A percentile compares a stretch with the other conserved stretches of the same genome.
These are phyloP conservation scores for Leuciscus waleckii DNA, from an alignment of 2,797 vertebrate genomes.

Conservation along the genomic window DNA sequence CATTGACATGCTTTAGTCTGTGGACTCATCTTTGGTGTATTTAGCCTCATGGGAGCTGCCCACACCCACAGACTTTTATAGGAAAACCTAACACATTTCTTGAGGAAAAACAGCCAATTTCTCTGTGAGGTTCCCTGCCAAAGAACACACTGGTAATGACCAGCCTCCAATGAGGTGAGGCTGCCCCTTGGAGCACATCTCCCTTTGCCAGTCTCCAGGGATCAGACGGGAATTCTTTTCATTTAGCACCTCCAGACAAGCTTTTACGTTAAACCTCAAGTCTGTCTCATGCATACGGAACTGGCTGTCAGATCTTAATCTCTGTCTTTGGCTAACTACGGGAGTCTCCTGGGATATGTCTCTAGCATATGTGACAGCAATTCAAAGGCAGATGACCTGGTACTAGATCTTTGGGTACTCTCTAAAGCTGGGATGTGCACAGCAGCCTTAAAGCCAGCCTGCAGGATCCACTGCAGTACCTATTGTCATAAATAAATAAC, in stretches of 20 bases:
- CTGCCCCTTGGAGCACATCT: slow-evolving; percentile 59
- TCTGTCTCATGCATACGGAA: slow-evolving; percentile 14
- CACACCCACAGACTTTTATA: slow-evolving; percentile 7
- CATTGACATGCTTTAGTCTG: neutral
- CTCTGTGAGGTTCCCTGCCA: slow-evolving; percentile 24
- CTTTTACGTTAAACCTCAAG: slow-evolving; percentile 49
- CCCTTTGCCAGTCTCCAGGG: slow-evolving; percentile 55
- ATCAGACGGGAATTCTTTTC: slow-evolving; percentile 63
- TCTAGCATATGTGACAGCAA: slow-evolving; percentile 24
- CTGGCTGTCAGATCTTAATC: slow-evolving; percentile 18
- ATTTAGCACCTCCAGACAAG: slow-evolving; percentile 62
- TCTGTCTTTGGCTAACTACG: slow-evolving; percentile 37
- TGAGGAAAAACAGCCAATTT: slow-evolving; percentile 16
- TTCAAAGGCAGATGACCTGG: neutral
- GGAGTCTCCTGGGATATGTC: slow-evolving; percentile 8
- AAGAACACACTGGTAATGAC: slow-evolving; percentile 65
- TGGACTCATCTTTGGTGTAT: slow-evolving; percentile 13
- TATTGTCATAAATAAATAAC: slow-evolving; percentile 64
- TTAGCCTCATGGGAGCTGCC: slow-evolving; percentile 3
- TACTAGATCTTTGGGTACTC: slow-evolving; percentile 24
- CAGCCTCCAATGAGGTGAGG: slow-evolving; percentile 60
- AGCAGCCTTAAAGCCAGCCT: slow-evolving; percentile 31
- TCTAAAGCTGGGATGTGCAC: slow-evolving; percentile 21
- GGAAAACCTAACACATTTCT: slow-evolving; percentile 26
- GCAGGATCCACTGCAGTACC: slow-evolving; percentile 47